Evolutionary conservation across 2,797 vertebrate genomes (phyloP), one percentile per base, ranked within the genome.

Genomic region (Simalia tracyae): DNA sequence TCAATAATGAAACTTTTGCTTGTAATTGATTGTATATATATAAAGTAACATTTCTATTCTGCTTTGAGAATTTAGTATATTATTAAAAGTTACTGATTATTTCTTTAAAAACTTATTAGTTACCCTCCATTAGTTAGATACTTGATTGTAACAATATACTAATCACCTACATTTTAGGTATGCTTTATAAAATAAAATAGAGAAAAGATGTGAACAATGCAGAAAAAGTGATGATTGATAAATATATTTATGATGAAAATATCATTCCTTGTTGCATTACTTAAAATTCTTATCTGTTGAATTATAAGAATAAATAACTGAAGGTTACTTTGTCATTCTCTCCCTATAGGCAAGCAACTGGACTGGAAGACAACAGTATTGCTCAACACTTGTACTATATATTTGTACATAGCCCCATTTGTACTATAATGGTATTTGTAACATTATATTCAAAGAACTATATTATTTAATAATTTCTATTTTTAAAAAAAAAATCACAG

Each of bases 181-280:
- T 90, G 94, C 93, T 87, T 66, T 92, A 89, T 22, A 24, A 94
- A 95, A 93, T 90, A 92, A 85, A 96, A 88, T 89, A 31, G 91
- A 89, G 63, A 50, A 12, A 91, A 89, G 56, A 36, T 93, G 64
- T 93, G 87, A 90, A 91, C 85, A 61, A 57, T 91, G 56, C 7
- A 1, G 88, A 88, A 94, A 95, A 89, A 54, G 12, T 60, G 60
- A 89, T 90, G n/a, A 91, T 95, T 66, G 76, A 3, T 59, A n/a
- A 87, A 94, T 87, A 0, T 57, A 31, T 63, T 95, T 93, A 86
- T 10, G 64, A 60, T 91, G 88, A 92, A 81, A 17, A 90, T 17
- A 64, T 46, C 92, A 88, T 86, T 42, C 5, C 50, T 5, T 88
- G 42, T 84, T 94, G 24, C 86, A 87, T 14, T 90, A 60, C 92